Evolutionary conservation across 2,113 vertebrate genomes (phyloP).

Genomic region (Pagrus major): DNA sequence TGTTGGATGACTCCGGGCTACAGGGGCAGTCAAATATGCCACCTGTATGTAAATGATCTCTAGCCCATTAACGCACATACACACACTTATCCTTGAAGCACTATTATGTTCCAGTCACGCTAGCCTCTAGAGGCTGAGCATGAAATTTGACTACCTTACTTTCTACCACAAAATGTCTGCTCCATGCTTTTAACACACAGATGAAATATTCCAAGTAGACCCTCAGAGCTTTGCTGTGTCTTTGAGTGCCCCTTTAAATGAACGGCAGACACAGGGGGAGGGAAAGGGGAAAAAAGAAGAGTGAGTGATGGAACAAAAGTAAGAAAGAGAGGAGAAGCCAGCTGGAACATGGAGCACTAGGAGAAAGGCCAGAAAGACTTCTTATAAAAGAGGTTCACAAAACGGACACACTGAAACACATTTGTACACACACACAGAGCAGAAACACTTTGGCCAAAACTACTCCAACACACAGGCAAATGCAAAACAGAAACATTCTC

Average conservation of each 20-base stretch:
- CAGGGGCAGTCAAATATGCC: conserved; percentile 71
- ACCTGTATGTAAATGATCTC: conserved; percentile 82
- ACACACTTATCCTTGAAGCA: conserved; percentile 30
- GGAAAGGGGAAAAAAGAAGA: conserved; percentile 24
- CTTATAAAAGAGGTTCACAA: conserved; percentile 40
- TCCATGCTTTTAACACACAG: conserved; percentile 31
- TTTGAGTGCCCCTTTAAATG: conserved; percentile 59
- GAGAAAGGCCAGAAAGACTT: conserved; percentile 44
- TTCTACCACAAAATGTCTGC: conserved; percentile 31
- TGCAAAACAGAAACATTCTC: conserved; percentile 27
- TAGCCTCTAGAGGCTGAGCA: conserved; percentile 41
- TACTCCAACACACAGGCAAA: conserved; percentile 11
- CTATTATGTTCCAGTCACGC: conserved; percentile 46
- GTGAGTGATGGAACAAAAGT: conserved; percentile 44
- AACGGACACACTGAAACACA: conserved; percentile 30
- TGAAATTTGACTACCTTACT: conserved; percentile 58
- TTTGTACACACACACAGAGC: background rate
- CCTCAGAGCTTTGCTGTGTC: conserved; percentile 21
- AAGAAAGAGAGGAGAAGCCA: conserved; percentile 55
- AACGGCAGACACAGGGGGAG: conserved; percentile 26
- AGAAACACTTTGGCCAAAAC: background rate
- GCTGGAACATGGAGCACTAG: conserved; percentile 58
- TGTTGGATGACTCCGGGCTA: conserved; percentile 49
- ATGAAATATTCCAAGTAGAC: conserved; percentile 14
- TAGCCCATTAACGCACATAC: conserved; percentile 15